phyloP scores from a whole-genome alignment of 2,797 vertebrate species.

The Scleropages formosus region DNA sequence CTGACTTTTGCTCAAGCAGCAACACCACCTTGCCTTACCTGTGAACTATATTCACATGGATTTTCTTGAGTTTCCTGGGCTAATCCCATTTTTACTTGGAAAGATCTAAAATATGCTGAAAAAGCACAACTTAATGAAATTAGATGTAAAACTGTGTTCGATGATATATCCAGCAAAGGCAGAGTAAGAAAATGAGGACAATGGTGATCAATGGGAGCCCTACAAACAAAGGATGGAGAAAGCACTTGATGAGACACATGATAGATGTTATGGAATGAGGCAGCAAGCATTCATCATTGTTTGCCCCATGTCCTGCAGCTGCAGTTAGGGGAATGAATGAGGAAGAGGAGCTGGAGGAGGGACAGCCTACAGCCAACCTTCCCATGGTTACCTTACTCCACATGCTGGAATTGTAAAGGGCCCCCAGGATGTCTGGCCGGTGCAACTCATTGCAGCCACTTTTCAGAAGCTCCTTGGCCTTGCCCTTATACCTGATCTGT shows the following conservation, averaged over 20 bases:
- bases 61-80: too few relatives aligned
- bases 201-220: slow-evolving; percentile 24
- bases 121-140: background rate
- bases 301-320: background rate
- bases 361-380: background rate
- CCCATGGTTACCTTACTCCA: slow-evolving; percentile 82
- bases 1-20: background rate
- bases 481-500: slow-evolving; percentile 88
- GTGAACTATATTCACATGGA: too few relatives aligned
- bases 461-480: slow-evolving; percentile 86
- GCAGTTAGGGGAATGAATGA: slow-evolving; percentile 29
- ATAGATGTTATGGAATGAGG: too few relatives aligned
- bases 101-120: background rate
- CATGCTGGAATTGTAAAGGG: slow-evolving; percentile 82
- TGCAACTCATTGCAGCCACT: slow-evolving; percentile 92
- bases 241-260: too few relatives aligned
- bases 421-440: slow-evolving; percentile 91
- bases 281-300: too few relatives aligned
- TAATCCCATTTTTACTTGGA: too few relatives aligned
- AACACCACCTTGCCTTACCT: too few relatives aligned
- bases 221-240: background rate
- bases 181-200: slow-evolving; percentile 7
- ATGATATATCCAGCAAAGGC: background rate
- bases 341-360: slow-evolving; percentile 27
- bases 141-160: background rate